Conservation (phyloP, 2,113 vertebrate species). For the Chloropsis cyanopogon region DNA sequence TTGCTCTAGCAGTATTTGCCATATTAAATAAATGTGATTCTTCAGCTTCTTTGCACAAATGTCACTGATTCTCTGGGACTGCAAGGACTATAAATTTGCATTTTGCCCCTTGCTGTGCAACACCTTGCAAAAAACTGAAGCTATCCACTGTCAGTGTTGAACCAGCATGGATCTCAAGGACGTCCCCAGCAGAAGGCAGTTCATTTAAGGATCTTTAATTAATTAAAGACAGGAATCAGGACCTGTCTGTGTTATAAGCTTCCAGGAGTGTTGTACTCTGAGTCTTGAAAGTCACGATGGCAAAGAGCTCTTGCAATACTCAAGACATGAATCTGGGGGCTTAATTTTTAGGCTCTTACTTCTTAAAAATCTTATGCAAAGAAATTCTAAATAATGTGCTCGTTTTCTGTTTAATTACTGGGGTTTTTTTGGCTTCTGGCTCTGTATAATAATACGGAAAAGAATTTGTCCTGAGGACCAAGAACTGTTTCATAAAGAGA, state of each 20-base stretch:
- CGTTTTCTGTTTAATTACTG: neutral
- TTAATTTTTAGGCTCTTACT: neutral
- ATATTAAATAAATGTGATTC: neutral
- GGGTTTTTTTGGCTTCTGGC: neutral
- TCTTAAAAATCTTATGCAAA: neutral
- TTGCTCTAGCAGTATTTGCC: neutral
- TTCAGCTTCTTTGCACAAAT: neutral
- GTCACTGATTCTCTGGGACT: neutral
- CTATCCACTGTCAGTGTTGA: neutral
- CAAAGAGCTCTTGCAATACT: neutral
- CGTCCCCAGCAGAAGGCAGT: neutral
- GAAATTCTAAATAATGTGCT: neutral
- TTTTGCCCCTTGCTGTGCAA: neutral
- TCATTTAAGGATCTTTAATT: neutral
- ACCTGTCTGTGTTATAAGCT: neutral
- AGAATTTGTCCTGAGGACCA: neutral
- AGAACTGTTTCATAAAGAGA: neutral
- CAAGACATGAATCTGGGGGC: neutral
- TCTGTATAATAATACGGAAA: neutral
- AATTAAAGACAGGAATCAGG: neutral
- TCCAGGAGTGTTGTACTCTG: neutral
- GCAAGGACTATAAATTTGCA: neutral
- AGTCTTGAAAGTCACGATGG: neutral
- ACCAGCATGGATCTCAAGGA: neutral
- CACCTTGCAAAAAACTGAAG: neutral